phyloP scores from a whole-genome alignment of 2,113 vertebrate genomes.

The Serranochromis macrocephalus region DNA sequence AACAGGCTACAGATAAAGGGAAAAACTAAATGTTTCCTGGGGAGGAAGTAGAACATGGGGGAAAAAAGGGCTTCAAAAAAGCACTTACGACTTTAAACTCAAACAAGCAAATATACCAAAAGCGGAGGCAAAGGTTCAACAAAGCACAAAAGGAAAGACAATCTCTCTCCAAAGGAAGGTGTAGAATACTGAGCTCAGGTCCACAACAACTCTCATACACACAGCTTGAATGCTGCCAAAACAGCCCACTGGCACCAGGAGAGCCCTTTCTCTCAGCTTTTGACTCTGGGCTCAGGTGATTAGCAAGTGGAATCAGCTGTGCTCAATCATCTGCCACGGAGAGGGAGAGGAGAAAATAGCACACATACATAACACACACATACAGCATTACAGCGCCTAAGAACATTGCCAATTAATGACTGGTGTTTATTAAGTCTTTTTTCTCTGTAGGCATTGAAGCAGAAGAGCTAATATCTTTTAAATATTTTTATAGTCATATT shows the following conservation, averaged over 20 bases:
- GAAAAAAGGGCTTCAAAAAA: background rate
- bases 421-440: background rate
- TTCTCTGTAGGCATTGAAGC: background rate
- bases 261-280: background rate
- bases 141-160: background rate
- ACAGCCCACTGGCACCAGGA: background rate
- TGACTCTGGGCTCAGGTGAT: background rate
- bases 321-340: background rate
- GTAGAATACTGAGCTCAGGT: background rate
- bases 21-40: background rate
- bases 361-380: background rate
- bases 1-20: background rate
- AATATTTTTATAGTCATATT: background rate
- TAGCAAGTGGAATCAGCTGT: background rate
- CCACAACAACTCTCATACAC: background rate
- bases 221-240: background rate
- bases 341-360: background rate
- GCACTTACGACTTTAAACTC: background rate
- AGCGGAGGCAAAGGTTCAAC: background rate
- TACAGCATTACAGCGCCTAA: background rate
- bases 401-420: background rate
- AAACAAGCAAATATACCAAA: background rate
- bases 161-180: background rate
- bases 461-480: background rate
- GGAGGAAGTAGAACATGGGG: background rate